phyloP scores from a whole-genome alignment of 2,888 invertebrate species.

The Metalampra italica region DNA sequence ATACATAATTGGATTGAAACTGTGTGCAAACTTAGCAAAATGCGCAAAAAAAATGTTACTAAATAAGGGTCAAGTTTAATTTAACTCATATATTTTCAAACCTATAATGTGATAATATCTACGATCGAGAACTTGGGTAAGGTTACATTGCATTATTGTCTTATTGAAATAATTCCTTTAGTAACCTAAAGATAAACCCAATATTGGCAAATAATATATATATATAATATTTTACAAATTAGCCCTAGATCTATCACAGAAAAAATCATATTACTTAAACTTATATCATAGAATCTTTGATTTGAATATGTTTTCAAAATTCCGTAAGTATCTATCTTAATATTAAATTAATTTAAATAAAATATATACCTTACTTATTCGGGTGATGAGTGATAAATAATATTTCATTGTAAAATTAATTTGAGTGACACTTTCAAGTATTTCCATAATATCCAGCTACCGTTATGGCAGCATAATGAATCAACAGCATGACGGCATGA shows the following conservation, averaged over 20 bases:
- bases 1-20: slow-evolving; percentile 7
- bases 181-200: neutral
- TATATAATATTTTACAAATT: slow-evolving; percentile 26
- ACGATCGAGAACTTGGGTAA: neutral
- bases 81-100: neutral
- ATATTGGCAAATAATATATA: slow-evolving; percentile 4
- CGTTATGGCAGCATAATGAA: too few species aligned
- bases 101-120: too few species aligned
- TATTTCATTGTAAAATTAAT: too few species aligned
- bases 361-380: too few species aligned
- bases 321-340: neutral
- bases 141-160: too few species aligned
- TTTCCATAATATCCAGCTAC: neutral
- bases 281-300: slow-evolving; percentile 24
- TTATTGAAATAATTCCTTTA: too few species aligned
- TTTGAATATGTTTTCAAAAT: slow-evolving; percentile 5
- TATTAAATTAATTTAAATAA: too few species aligned
- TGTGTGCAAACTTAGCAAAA: neutral
- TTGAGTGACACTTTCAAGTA: too few species aligned
- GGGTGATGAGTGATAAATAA: too few species aligned
- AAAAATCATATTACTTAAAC: slow-evolving; percentile 52
- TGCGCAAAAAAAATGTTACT: neutral
- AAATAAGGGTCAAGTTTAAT: neutral
- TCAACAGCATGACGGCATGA: too few species aligned
- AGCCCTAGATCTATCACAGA: slow-evolving; percentile 75